phyloP scores from a whole-genome alignment of 53 echinoderm and acorn worm species.

The Pentamera pediparva region DNA sequence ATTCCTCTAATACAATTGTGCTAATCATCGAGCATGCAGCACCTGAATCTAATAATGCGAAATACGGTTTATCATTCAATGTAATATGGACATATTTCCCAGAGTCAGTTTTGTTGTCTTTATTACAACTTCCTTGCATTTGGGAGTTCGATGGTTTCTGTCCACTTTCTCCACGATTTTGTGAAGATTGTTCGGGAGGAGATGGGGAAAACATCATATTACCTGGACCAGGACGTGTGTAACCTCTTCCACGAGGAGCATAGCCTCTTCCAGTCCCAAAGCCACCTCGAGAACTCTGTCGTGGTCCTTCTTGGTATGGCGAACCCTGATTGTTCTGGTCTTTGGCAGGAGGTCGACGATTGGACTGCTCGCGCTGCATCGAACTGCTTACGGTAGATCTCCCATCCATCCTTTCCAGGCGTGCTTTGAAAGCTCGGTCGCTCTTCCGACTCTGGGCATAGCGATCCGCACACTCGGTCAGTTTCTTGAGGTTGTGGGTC shows the following conservation, averaged over 20 bases:
- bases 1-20: neutral
- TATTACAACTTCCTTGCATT: conserved; percentile 1
- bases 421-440: neutral
- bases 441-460: neutral
- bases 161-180: no score
- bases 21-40: conserved; percentile 11
- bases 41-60: conserved; percentile 5
- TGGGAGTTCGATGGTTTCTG: no score
- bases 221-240: neutral
- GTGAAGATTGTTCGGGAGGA: no score
- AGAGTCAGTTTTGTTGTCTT: neutral
- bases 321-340: no score
- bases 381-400: neutral
- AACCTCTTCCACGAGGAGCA: neutral
- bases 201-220: no score
- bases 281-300: no score
- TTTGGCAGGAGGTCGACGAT: no score
- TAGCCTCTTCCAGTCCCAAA: neutral
- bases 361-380: no score
- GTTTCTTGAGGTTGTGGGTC: neutral
- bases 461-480: conserved; percentile 11
- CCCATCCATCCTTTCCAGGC: neutral
- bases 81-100: conserved; percentile 17
- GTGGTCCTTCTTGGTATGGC: no score
- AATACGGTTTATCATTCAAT: conserved; percentile 8